phyloP scores from a whole-genome alignment of 2,888 invertebrate genomes.

The Dendrolimus pini region DNA sequence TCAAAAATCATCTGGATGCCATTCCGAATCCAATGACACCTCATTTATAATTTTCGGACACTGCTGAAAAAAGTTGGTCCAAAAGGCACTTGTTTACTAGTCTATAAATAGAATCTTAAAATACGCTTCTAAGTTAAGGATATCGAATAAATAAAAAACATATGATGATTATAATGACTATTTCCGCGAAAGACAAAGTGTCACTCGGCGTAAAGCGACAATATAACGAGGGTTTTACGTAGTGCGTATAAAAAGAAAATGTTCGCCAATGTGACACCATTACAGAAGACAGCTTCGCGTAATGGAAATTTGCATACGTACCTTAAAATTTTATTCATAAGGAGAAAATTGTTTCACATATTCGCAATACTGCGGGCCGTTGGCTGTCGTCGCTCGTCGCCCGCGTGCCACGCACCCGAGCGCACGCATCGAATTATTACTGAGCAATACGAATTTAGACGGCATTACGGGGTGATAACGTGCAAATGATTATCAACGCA shows the following conservation, averaged over 20 bases:
- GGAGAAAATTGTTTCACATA: slow-evolving; percentile 70
- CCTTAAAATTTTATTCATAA: slow-evolving; percentile 75
- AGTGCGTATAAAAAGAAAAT: slow-evolving; percentile 58
- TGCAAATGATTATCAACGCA: slow-evolving; percentile 25
- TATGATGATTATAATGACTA: neutral
- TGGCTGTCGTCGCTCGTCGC: slow-evolving; percentile 9
- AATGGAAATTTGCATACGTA: slow-evolving; percentile 72
- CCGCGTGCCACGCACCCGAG: slow-evolving; percentile 38
- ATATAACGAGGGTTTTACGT: slow-evolving; percentile 45
- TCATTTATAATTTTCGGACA: too few relatives aligned
- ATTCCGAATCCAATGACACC: too few relatives aligned
- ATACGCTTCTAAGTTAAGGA: too few relatives aligned
- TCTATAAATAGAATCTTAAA: too few relatives aligned
- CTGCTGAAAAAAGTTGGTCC: too few relatives aligned
- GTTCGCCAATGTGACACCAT: slow-evolving; percentile 60
- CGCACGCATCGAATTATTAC: slow-evolving; percentile 65
- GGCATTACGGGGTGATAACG: slow-evolving; percentile 38
- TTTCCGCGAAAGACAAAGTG: slow-evolving; percentile 14
- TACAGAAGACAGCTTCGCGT: slow-evolving; percentile 53
- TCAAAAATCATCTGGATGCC: too few relatives aligned
- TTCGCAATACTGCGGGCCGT: slow-evolving; percentile 20
- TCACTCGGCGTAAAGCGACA: slow-evolving; percentile 19
- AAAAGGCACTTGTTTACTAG: too few relatives aligned
- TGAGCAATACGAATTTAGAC: slow-evolving; percentile 44
- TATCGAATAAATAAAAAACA: too few relatives aligned